These are phyloP conservation scores for Rousettus madagascariensis DNA, from an alignment of 2,797 vertebrate species.

Conservation along the genomic window DNA sequence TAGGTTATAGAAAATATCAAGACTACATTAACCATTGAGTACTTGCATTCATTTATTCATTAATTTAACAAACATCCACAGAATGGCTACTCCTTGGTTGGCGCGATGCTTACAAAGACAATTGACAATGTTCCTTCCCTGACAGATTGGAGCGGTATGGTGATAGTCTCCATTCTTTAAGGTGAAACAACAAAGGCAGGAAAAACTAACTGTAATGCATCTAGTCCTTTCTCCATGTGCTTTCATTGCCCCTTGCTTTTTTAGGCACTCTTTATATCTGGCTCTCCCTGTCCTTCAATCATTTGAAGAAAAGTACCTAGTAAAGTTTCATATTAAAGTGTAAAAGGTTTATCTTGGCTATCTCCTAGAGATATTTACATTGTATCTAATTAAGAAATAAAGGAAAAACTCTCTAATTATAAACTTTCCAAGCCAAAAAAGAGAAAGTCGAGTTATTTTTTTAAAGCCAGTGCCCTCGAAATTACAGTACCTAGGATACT, in stretches of 20 bases:
- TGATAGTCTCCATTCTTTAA: not conserved
- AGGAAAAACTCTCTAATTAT: not conserved
- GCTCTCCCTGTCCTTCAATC: not conserved
- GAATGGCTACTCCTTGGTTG: not conserved
- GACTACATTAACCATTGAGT: not conserved
- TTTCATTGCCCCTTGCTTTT: not conserved
- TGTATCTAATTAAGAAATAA: slow-evolving; percentile 20
- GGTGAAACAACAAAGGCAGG: not conserved
- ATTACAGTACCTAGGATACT: not conserved
- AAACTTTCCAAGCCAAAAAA: not conserved
- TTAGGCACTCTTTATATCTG: not conserved
- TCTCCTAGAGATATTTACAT: not conserved
- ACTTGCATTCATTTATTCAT: not conserved
- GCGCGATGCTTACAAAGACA: not conserved
- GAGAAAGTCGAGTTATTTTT: not conserved
- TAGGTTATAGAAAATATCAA: not conserved
- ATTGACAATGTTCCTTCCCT: not conserved
- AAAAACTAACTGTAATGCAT: not conserved
- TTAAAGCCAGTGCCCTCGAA: not conserved
- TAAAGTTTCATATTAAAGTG: not conserved
- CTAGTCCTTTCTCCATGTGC: not conserved
- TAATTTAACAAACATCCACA: not conserved
- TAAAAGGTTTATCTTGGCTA: not conserved
- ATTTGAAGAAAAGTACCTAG: not conserved
- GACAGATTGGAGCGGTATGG: not conserved